Conservation (phyloP, 1,140 invertebrate species). For the Sweltsa coloradensis region DNA sequence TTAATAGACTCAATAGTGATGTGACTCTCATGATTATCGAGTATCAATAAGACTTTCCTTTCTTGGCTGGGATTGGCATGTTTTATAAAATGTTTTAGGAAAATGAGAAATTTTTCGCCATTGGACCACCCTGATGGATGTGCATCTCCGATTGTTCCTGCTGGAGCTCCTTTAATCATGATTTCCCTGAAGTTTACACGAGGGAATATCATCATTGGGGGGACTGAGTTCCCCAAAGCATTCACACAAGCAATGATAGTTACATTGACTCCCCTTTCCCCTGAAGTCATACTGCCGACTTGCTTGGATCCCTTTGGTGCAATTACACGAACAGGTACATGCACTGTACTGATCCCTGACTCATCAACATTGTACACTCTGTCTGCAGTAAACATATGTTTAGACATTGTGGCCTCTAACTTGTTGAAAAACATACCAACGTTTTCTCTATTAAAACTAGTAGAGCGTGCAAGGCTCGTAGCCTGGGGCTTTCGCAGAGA, state of each 20-base stretch:
- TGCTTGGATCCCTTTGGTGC: conserved; percentile 17
- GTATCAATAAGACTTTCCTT: conserved; percentile 25
- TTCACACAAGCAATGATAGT: conserved; percentile 27
- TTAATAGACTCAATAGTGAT: conserved; percentile 21
- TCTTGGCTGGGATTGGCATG: conserved; percentile 18
- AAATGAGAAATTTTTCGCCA: conserved; percentile 1
- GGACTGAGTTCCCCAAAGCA: conserved; percentile 25
- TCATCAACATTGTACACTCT: conserved; percentile 10
- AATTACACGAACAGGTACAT: conserved; percentile 17
- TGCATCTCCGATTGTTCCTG: conserved; percentile 7
- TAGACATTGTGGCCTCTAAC: conserved; percentile 2
- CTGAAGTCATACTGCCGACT: conserved; percentile 27
- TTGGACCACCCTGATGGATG: conserved; percentile 14
- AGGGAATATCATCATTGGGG: conserved; percentile 29
- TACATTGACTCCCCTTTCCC: conserved; percentile 30
- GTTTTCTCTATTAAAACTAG: conserved; percentile 10
- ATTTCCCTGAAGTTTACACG: conserved; percentile 21
- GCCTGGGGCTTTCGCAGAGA: conserved; percentile 11
- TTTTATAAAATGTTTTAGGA: conserved; percentile 17
- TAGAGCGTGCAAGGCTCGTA: conserved; percentile 9
- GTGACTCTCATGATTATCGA: conserved; percentile 29
- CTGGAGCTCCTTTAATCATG: conserved; percentile 18
- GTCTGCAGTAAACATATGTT: conserved; percentile 4
- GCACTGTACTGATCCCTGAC: conserved; percentile 22
- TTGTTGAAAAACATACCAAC: conserved; percentile 7